Conservation (phyloP, 1,140 invertebrate genomes). For the Pogonomyrmex barbatus region DNA sequence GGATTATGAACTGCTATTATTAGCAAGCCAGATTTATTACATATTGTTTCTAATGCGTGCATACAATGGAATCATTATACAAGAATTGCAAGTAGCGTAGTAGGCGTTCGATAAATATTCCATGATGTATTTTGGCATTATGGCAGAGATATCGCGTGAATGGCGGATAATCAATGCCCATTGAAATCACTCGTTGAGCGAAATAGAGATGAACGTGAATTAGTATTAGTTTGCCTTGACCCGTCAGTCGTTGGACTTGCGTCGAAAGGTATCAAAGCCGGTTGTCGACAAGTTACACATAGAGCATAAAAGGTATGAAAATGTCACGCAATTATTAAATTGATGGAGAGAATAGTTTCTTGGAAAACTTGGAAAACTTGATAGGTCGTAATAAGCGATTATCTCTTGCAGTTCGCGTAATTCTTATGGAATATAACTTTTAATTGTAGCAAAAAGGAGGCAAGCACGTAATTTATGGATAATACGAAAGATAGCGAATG, state of each 20-base stretch:
- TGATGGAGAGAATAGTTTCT: not conserved
- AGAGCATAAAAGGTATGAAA: not conserved
- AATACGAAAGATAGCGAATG: not conserved
- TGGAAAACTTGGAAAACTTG: not conserved
- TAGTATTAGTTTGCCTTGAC: not conserved
- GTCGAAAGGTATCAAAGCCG: conserved; percentile 22
- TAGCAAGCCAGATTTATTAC: not conserved
- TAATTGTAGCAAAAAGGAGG: not conserved
- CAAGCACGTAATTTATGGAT: not conserved
- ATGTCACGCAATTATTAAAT: conserved; percentile 21
- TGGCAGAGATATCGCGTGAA: not conserved
- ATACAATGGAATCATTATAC: not conserved
- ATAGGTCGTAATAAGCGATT: not conserved
- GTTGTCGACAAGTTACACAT: not conserved
- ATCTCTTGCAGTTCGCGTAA: not conserved
- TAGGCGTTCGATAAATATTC: not conserved
- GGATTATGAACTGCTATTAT: not conserved
- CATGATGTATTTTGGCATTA: not conserved
- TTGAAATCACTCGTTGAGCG: not conserved
- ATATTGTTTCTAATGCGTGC: not conserved
- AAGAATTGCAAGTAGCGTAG: not conserved
- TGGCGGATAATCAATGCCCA: not conserved
- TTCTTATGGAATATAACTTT: conserved; percentile 11
- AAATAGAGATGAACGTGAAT: not conserved
- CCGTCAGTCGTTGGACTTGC: not conserved